A percentile compares a stretch with the other conserved stretches of the same genome.
Evolutionary conservation across 2,797 vertebrate genomes (phyloP).

Genomic region (Limosa lapponica): DNA sequence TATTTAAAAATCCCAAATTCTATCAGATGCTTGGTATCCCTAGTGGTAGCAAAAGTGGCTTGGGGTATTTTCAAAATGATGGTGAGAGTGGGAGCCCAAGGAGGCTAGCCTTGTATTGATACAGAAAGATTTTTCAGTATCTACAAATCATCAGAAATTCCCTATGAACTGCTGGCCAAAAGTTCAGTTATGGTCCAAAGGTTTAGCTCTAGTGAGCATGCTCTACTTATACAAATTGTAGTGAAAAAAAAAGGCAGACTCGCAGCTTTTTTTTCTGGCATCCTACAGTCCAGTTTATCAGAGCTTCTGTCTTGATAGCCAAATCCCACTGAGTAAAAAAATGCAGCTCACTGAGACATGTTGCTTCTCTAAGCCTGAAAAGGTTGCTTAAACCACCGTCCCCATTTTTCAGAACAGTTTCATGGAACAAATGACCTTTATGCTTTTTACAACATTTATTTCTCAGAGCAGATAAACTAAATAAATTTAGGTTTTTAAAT

Average conservation of each 20-base stretch:
- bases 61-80: neutral
- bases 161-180: neutral
- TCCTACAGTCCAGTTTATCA: neutral
- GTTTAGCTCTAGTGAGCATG: neutral
- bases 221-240: neutral
- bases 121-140: neutral
- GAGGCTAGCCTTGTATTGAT: neutral
- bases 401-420: neutral
- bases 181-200: neutral
- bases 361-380: neutral
- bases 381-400: neutral
- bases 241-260: neutral
- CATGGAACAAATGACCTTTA: neutral
- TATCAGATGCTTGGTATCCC: neutral
- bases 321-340: neutral
- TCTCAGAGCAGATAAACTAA: neutral
- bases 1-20: neutral
- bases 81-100: neutral
- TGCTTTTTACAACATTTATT: neutral
- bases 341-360: neutral
- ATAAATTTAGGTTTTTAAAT: neutral
- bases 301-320: neutral
- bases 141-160: neutral
- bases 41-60: neutral
- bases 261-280: neutral